Conservation (phyloP, 1,140 invertebrate genomes). For the Pinna nobilis region DNA sequence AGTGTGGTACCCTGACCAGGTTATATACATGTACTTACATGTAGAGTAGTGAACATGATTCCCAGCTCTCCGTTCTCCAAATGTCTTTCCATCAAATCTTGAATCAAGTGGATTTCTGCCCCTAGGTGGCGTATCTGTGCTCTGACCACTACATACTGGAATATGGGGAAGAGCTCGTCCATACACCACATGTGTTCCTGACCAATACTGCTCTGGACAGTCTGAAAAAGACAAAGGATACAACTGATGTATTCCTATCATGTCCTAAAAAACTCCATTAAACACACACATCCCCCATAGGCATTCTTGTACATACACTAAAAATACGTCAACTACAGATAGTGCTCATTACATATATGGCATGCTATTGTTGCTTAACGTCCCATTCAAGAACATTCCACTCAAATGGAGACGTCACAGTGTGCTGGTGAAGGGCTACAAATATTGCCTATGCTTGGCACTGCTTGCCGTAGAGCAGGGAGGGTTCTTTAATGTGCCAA, state of each 20-base stretch:
- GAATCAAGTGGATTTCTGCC: constrained; percentile 89
- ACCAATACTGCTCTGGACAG: constrained; percentile 76
- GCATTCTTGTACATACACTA: not conserved
- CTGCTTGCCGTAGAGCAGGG: too few relatives aligned
- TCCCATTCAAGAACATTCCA: too few relatives aligned
- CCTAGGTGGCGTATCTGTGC: constrained; percentile 87
- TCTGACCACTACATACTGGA: constrained; percentile 88
- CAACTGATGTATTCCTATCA: not conserved
- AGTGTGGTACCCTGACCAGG: too few relatives aligned
- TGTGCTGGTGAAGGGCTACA: too few relatives aligned
- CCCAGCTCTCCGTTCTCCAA: constrained; percentile 86
- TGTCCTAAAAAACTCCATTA: not conserved
- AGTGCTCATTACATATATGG: too few relatives aligned
- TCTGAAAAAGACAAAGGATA: constrained; percentile 67
- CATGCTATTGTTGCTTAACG: too few relatives aligned
- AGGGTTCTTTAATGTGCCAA: too few relatives aligned
- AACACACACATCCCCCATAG: not conserved
- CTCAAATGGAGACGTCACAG: too few relatives aligned
- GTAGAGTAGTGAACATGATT: constrained; percentile 89
- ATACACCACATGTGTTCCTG: constrained; percentile 84
- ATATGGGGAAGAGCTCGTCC: constrained; percentile 90
- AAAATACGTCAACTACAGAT: not conserved
- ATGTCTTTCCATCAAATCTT: constrained; percentile 87
- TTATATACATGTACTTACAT: too few relatives aligned
- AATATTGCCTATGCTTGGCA: too few relatives aligned